Evolutionary conservation across 2,888 invertebrate species (phyloP).

Genomic region (Automeris io): DNA sequence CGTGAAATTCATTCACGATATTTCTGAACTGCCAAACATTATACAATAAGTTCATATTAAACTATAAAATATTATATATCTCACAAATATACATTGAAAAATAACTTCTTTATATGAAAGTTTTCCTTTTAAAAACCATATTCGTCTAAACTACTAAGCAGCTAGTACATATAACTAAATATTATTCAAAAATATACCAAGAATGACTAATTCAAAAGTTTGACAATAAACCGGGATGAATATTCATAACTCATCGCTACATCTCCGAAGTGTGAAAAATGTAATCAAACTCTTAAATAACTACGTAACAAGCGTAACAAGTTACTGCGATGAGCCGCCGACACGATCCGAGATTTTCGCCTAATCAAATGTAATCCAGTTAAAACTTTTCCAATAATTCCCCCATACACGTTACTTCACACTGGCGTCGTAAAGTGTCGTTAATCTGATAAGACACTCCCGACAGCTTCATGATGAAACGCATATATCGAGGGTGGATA

Average conservation of each 20-base stretch:
- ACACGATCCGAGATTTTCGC: conserved; percentile 14
- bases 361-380: conserved; percentile 68
- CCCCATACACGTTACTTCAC: conserved; percentile 45
- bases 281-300: conserved; percentile 33
- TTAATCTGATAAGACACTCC: conserved; percentile 1
- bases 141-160: no score
- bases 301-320: conserved; percentile 44
- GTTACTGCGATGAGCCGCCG: conserved; percentile 46
- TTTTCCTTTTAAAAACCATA: no score
- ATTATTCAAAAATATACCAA: conserved; percentile 1
- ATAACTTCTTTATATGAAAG: no score
- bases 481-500: background rate
- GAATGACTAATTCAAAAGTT: conserved; percentile 6
- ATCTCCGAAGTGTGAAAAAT: conserved; percentile 20
- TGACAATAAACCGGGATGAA: conserved; percentile 5
- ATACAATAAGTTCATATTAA: no score
- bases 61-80: no score
- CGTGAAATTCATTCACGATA: no score
- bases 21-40: no score
- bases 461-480: conserved; percentile 7
- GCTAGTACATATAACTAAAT: no score
- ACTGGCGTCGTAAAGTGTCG: conserved; percentile 21
- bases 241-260: conserved; percentile 8
- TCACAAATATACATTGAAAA: no score
- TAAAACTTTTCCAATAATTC: conserved; percentile 75